Conservation (phyloP, 2,797 vertebrate species). For the Netta rufina region DNA sequence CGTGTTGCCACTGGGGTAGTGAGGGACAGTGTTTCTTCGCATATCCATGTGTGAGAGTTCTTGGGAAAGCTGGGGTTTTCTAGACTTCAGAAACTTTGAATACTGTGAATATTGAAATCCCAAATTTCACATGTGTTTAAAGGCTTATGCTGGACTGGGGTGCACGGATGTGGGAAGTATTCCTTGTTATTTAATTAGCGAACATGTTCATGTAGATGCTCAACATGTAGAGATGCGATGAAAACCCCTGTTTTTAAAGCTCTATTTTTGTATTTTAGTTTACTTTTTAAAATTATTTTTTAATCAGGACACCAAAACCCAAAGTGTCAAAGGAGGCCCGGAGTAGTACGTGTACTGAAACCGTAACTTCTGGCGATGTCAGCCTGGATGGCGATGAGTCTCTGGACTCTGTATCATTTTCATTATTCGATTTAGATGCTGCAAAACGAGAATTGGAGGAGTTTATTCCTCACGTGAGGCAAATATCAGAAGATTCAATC, state of each 20-base stretch:
- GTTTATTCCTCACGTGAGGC: slow-evolving; percentile 76
- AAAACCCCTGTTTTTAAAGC: neutral
- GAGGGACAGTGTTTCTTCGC: neutral
- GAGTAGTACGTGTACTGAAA: neutral
- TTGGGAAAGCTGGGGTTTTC: neutral
- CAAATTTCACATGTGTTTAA: neutral
- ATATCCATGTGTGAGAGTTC: neutral
- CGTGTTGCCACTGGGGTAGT: neutral
- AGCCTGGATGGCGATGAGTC: neutral
- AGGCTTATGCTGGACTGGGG: neutral
- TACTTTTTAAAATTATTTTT: neutral
- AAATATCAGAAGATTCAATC: slow-evolving; percentile 46
- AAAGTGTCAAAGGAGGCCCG: accelerated
- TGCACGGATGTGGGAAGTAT: neutral
- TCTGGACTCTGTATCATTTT: accelerated
- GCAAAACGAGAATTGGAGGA: slow-evolving; percentile 68
- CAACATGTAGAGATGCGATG: neutral
- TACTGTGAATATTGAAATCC: neutral
- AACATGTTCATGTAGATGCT: accelerated
- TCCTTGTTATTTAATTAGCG: neutral
- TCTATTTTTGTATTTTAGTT: neutral
- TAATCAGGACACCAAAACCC: neutral
- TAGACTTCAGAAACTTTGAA: neutral
- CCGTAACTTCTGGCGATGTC: neutral
- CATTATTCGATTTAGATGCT: neutral